A percentile compares a stretch with the other conserved stretches of the same genome.
phyloP scores from a whole-genome alignment of 2,113 vertebrate genomes.

The Hippoglossus stenolepis region DNA sequence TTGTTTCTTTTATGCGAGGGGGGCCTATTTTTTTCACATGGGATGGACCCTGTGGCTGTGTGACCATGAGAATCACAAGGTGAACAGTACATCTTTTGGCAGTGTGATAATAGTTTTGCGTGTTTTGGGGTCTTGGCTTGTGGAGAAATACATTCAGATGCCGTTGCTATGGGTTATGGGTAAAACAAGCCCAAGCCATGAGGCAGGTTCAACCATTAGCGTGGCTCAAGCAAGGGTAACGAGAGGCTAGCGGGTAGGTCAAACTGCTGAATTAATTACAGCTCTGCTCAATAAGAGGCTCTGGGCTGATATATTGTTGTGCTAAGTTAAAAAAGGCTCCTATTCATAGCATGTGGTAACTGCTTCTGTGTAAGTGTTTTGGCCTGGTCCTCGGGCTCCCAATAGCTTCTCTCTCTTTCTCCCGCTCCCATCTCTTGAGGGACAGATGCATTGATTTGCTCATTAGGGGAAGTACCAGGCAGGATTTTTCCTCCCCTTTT shows the following conservation, averaged over 20 bases:
- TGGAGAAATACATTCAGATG: conserved; percentile 44
- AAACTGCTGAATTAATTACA: conserved; percentile 82
- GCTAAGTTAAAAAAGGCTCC: conserved; percentile 81
- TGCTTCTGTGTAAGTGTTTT: conserved; percentile 82
- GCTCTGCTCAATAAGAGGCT: conserved; percentile 71
- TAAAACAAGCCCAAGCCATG: conserved; percentile 53
- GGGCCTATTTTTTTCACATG: conserved; percentile 35
- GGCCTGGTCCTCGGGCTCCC: conserved; percentile 75
- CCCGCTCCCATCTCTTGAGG: conserved; percentile 74
- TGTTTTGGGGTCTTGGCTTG: conserved; percentile 33
- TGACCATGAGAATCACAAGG: conserved; percentile 19
- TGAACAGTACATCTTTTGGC: conserved; percentile 27
- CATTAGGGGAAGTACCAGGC: conserved; percentile 81
- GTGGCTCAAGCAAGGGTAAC: conserved; percentile 56
- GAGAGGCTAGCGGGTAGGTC: conserved; percentile 76
- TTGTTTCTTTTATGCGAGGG: conserved; percentile 64
- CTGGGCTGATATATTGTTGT: conserved; percentile 80
- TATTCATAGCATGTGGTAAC: conserved; percentile 80
- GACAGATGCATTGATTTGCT: conserved; percentile 85
- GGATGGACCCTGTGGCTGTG: conserved; percentile 29
- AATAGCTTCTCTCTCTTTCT: conserved; percentile 71
- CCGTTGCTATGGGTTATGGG: conserved; percentile 57
- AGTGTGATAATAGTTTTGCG: conserved; percentile 10
- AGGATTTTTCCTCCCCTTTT: conserved; percentile 72
- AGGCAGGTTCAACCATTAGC: conserved; percentile 66